Base-by-base conservation (phyloP, 2,113 vertebrate genomes). In the Peromyscus californicus region DNA sequence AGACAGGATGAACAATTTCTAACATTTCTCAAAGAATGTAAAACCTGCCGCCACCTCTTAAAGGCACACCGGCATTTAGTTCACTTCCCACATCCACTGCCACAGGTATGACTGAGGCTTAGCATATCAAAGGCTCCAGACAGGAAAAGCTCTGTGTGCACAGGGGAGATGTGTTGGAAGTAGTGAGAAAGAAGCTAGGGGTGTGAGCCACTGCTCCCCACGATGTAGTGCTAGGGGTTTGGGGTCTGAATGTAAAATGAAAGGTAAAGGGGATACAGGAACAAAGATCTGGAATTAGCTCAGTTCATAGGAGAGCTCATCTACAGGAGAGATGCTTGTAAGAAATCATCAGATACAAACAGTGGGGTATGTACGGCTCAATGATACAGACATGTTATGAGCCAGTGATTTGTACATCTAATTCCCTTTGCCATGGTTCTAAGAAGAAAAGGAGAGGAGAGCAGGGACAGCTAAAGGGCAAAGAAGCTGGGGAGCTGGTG, bases 21-120 rank as follows among this genome's bases (percentile, higher is more conserved):
- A 80, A 92, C 70, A 72, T 74, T 93, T 95, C 92, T 86, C 63
- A 72, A 72, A 89, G 36, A 82, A 94, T 45, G 29, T 45, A 91
- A 94, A 96, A 70, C 29, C 51, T 31, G 65, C 29, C 82, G 13
- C 26, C 80, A 74, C 0, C 15, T 13, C 31, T 57, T 33, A 0
- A 33, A 76, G 65, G n/a, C 16, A 70, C 19, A 72, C 2, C 13
- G 8, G 12, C 61, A 7, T 54, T 87, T 29, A 42, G 74, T 54
- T 92, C 39, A 36, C 36, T 39, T 84, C 16, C 8, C 10, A 3
- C 36, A 61, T 72, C 83, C 79, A 51, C 5, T 10, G 51, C 29
- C 31, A 36, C 22, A 13, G 12, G 39, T n/a, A 39, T 39, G 17
- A 54, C 0, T 5, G n/a, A 82, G 13, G 63, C 29, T 88, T 48